Conservation (phyloP, 1,140 invertebrate genomes). For the Drosophila mayri region DNA sequence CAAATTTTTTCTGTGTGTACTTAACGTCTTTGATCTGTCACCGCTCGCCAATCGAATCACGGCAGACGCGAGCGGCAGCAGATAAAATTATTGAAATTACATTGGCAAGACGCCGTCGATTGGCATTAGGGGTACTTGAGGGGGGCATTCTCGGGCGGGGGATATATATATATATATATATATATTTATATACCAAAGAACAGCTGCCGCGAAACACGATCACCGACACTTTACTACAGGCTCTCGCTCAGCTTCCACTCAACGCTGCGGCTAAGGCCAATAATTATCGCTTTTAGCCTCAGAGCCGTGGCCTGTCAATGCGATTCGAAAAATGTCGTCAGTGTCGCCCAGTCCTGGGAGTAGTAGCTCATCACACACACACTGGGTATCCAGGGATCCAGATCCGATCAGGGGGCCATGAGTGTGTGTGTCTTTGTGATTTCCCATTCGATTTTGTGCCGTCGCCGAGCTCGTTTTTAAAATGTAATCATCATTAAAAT, state of each 20-base stretch:
- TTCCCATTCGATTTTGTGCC: conserved; percentile 67
- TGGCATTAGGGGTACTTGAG: conserved; percentile 18
- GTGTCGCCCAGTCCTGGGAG: conserved; percentile 67
- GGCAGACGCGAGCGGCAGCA: conserved; percentile 71
- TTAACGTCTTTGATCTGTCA: conserved; percentile 76
- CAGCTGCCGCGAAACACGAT: conserved; percentile 57
- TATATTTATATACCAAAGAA: neutral
- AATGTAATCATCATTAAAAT: conserved; percentile 84
- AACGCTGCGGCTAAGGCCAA: conserved; percentile 46
- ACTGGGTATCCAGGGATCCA: conserved; percentile 6
- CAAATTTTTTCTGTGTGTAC: conserved; percentile 17
- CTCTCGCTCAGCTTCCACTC: conserved; percentile 1
- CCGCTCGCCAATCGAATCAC: conserved; percentile 81
- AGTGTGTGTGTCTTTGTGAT: conserved; percentile 41
- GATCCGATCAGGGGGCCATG: neutral
- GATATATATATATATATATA: neutral
- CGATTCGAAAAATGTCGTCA: conserved; percentile 83
- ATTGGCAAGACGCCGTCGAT: conserved; percentile 81
- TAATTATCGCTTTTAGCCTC: conserved; percentile 84
- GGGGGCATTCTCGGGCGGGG: conserved; percentile 3
- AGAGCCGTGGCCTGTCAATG: conserved; percentile 75
- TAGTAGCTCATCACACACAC: conserved; percentile 69
- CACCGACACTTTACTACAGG: conserved; percentile 74
- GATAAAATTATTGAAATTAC: conserved; percentile 85
- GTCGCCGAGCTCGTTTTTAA: conserved; percentile 60